A percentile compares a stretch with the other conserved stretches of the same genome.
These are phyloP conservation scores for Pycnomerus fuliginosus DNA, from an alignment of 2,888 invertebrate genomes.

Conservation along the genomic window DNA sequence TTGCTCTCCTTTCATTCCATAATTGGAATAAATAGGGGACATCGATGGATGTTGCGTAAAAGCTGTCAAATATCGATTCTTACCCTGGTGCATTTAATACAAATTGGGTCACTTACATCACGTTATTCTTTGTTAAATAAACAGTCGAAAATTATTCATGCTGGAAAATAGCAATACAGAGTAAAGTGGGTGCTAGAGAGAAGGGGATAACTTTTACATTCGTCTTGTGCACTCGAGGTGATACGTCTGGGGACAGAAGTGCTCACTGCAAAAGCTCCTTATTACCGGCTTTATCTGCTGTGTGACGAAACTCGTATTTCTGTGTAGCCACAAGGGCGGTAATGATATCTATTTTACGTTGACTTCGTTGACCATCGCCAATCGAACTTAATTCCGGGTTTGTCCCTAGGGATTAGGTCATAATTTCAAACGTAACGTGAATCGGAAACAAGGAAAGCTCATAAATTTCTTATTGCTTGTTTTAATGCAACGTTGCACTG, in stretches of 20 bases:
- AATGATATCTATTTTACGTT: slow-evolving; percentile 10
- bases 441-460: slow-evolving; percentile 5
- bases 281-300: slow-evolving; percentile 9
- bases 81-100: slow-evolving; percentile 15
- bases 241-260: slow-evolving; percentile 3
- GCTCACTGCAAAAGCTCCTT: slow-evolving; percentile 2
- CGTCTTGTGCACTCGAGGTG: slow-evolving; percentile 4
- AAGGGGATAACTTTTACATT: slow-evolving; percentile 6
- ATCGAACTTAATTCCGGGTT: slow-evolving; percentile 8
- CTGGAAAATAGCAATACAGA: slow-evolving; percentile 18
- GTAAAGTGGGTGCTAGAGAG: too few species aligned
- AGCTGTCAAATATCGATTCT: slow-evolving; percentile 11
- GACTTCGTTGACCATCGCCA: slow-evolving; percentile 5
- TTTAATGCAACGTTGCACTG: slow-evolving; percentile 2
- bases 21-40: too few species aligned
- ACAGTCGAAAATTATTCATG: slow-evolving; percentile 4
- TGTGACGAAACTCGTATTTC: slow-evolving; percentile 5
- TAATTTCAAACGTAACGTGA: slow-evolving; percentile 4
- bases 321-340: slow-evolving; percentile 5
- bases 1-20: too few species aligned
- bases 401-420: slow-evolving; percentile 1
- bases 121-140: slow-evolving; percentile 7
- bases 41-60: slow-evolving; percentile 11
- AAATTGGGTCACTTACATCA: slow-evolving; percentile 18
- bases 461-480: slow-evolving; percentile 4